Percentiles rank a stretch among this genome's conserved stretches.
Evolutionary conservation across 2,113 vertebrate genomes (phyloP).

Genomic region (Menura novaehollandiae): DNA sequence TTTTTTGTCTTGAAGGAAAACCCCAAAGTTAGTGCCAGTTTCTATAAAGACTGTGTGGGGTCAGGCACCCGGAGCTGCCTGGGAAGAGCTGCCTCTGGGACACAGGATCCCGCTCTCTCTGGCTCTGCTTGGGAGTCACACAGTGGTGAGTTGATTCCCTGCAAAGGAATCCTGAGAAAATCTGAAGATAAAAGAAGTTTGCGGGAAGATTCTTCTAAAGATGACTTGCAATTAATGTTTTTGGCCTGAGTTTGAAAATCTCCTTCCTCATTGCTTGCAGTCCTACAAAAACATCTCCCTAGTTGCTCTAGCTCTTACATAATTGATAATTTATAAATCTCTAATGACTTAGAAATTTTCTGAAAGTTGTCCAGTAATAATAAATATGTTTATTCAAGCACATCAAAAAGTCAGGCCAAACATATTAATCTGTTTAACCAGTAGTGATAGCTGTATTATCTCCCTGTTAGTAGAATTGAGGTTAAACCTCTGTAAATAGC

Average conservation of each 20-base stretch:
- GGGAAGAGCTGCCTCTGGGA: not conserved
- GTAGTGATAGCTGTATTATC: not conserved
- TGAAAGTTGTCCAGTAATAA: not conserved
- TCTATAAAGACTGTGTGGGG: not conserved
- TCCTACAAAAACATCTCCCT: not conserved
- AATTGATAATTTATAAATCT: slow-evolving; percentile 8
- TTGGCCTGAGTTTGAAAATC: not conserved
- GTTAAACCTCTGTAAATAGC: not conserved
- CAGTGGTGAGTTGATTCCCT: not conserved
- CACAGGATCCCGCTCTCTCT: not conserved
- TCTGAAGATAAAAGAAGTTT: not conserved
- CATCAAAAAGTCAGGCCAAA: not conserved
- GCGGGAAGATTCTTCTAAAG: not conserved
- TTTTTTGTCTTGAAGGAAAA: slow-evolving; percentile 10
- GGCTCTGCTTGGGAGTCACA: not conserved
- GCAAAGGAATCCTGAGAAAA: slow-evolving; percentile 8
- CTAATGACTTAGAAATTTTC: not conserved
- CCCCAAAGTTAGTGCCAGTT: not conserved
- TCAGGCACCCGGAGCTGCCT: not conserved
- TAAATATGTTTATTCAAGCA: slow-evolving; percentile 26
- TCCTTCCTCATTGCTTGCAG: not conserved
- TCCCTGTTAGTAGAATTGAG: not conserved
- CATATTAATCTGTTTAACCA: not conserved
- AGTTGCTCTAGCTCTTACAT: not conserved
- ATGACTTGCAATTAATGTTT: not conserved